Conservation (phyloP, 2,797 vertebrate genomes). For the Telmatherina bonti region DNA sequence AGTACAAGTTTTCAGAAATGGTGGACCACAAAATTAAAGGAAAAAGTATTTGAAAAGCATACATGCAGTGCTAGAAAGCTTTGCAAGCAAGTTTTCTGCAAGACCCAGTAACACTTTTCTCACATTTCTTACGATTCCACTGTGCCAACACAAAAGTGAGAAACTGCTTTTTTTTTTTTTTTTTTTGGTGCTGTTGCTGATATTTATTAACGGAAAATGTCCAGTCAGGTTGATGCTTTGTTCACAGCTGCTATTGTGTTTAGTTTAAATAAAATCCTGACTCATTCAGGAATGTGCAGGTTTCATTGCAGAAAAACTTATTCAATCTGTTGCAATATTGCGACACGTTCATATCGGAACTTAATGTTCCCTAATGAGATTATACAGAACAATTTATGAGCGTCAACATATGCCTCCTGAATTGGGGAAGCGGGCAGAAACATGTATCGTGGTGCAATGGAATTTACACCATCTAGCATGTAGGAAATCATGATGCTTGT, state of each 20-base stretch:
- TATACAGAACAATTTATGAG: slow-evolving; percentile 4
- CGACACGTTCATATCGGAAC: not conserved
- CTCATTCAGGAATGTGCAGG: not conserved
- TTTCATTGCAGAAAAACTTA: not conserved
- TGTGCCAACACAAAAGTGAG: not conserved
- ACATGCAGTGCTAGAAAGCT: not conserved
- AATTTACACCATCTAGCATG: slow-evolving; percentile 67
- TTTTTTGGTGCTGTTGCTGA: not conserved
- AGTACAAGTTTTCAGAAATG: not conserved
- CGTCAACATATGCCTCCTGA: slow-evolving; percentile 1
- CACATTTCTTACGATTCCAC: not conserved
- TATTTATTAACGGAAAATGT: not conserved
- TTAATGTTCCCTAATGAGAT: too few species aligned
- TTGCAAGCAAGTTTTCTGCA: not conserved
- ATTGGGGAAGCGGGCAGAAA: slow-evolving; percentile 55
- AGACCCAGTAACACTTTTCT: not conserved
- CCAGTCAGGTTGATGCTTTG: not conserved
- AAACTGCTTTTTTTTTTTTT: not conserved
- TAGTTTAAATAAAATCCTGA: slow-evolving; percentile 1
- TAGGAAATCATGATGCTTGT: slow-evolving; percentile 61
- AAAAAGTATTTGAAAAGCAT: not conserved
- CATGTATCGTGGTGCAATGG: slow-evolving; percentile 53
- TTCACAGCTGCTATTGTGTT: not conserved
- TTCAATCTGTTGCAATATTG: not conserved
- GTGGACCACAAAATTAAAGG: not conserved